Evolutionary conservation across 2,888 invertebrate species (phyloP).

Genomic region (Cancer borealis): DNA sequence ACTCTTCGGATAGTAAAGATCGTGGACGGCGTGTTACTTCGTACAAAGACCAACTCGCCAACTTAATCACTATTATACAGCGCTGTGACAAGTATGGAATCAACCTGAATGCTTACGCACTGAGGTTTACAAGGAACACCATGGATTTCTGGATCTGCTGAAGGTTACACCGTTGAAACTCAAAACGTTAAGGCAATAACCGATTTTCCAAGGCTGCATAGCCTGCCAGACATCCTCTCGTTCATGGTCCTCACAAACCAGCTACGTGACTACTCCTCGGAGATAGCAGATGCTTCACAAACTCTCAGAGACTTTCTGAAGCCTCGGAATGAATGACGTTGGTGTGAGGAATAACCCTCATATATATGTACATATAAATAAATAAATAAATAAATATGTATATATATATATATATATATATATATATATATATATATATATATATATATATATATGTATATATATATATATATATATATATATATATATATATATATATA

Average conservation of each 20-base stretch:
- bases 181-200: constrained; percentile 56
- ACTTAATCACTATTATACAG: neutral
- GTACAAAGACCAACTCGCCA: constrained; percentile 34
- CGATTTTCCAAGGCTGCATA: neutral
- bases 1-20: neutral
- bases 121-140: neutral
- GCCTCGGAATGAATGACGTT: constrained; percentile 14
- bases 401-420: too few species aligned
- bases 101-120: neutral
- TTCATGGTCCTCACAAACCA: constrained; percentile 52
- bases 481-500: too few species aligned
- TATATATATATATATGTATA: too few species aligned
- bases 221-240: too few species aligned
- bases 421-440: too few species aligned
- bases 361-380: too few species aligned
- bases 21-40: constrained; percentile 27
- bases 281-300: neutral
- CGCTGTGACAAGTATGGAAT: constrained; percentile 33
- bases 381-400: too few species aligned
- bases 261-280: constrained; percentile 44
- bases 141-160: constrained; percentile 8
- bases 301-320: neutral
- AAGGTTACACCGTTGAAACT: neutral
- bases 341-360: neutral
- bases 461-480: too few species aligned